These are phyloP conservation scores for Caenorhabditis sp. DNA, from an alignment of 2,888 invertebrate species.

Conservation along the genomic window DNA sequence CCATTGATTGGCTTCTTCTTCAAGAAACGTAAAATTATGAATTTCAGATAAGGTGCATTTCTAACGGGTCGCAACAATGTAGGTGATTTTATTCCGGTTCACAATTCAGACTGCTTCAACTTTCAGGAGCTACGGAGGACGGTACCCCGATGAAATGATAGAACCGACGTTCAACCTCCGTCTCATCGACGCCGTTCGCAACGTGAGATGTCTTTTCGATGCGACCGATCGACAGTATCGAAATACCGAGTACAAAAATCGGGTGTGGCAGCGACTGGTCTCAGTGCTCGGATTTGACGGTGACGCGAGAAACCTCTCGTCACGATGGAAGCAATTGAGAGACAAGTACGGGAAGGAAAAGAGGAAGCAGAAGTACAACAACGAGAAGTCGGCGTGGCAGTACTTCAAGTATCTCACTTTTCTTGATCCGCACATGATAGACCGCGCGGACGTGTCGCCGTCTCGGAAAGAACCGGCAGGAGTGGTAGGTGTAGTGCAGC, in stretches of 20 bases:
- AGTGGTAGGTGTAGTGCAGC: slow-evolving; percentile 46
- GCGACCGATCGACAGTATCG: slow-evolving; percentile 73
- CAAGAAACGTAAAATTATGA: too few species aligned
- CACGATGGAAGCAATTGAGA: slow-evolving; percentile 74
- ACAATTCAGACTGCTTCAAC: too few species aligned
- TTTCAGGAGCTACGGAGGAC: neutral
- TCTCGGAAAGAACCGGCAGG: slow-evolving; percentile 62
- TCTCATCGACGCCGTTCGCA: slow-evolving; percentile 73
- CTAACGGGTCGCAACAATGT: too few species aligned
- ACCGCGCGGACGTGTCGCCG: slow-evolving; percentile 67
- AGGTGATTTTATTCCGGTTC: too few species aligned
- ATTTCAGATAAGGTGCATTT: too few species aligned
- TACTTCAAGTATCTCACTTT: slow-evolving; percentile 73
- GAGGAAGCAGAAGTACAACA: slow-evolving; percentile 69
- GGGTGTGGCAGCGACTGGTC: slow-evolving; percentile 68
- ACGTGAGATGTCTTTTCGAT: slow-evolving; percentile 73
- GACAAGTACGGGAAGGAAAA: slow-evolving; percentile 77
- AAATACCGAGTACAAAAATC: slow-evolving; percentile 72
- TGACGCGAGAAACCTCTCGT: slow-evolving; percentile 69
- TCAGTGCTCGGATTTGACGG: slow-evolving; percentile 69
- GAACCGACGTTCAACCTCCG: slow-evolving; percentile 73
- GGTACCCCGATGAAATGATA: slow-evolving; percentile 24
- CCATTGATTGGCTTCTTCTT: too few species aligned
- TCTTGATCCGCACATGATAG: slow-evolving; percentile 76
- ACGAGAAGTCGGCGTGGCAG: slow-evolving; percentile 72